Percentiles rank a stretch among this genome's conserved stretches.
These are phyloP conservation scores for Natator depressus DNA, from an alignment of 2,113 vertebrate species.

Conservation along the genomic window DNA sequence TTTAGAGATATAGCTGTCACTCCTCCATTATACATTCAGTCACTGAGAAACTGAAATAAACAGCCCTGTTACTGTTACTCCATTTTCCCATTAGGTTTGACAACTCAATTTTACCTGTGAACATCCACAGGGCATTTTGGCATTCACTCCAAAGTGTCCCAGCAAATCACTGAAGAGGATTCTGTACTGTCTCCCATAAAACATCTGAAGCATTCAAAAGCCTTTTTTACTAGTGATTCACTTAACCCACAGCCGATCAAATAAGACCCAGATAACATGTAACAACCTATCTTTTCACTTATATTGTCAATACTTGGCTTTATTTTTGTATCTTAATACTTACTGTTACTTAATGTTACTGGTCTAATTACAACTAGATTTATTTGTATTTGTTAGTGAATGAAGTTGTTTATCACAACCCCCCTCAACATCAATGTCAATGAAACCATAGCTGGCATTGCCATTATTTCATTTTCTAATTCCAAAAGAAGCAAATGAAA, in stretches of 20 bases:
- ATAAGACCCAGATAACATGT: not conserved
- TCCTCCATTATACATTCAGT: constrained; percentile 2
- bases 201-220: not conserved
- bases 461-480: constrained; percentile 51
- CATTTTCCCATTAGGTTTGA: constrained; percentile 16
- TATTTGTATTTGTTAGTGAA: constrained; percentile 50
- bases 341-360: not conserved
- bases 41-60: constrained; percentile 36
- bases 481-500: constrained; percentile 30
- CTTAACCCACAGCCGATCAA: constrained; percentile 18
- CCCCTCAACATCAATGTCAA: not conserved
- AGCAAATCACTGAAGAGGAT: constrained; percentile 13
- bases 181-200: constrained; percentile 13
- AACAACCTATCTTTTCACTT: constrained; percentile 15
- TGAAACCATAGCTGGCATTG: constrained; percentile 24
- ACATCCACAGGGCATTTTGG: not conserved
- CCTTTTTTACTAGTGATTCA: constrained; percentile 3
- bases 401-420: not conserved
- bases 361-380: constrained; percentile 41
- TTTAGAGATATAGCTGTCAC: constrained; percentile 28
- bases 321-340: constrained; percentile 37
- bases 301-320: constrained; percentile 6
- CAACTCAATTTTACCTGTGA: constrained; percentile 9
- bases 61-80: not conserved
- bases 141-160: not conserved